Percentiles rank a stretch among this genome's conserved stretches.
These are phyloP conservation scores for Coenonympha arcania DNA, from an alignment of 2,888 invertebrate genomes.

Conservation along the genomic window DNA sequence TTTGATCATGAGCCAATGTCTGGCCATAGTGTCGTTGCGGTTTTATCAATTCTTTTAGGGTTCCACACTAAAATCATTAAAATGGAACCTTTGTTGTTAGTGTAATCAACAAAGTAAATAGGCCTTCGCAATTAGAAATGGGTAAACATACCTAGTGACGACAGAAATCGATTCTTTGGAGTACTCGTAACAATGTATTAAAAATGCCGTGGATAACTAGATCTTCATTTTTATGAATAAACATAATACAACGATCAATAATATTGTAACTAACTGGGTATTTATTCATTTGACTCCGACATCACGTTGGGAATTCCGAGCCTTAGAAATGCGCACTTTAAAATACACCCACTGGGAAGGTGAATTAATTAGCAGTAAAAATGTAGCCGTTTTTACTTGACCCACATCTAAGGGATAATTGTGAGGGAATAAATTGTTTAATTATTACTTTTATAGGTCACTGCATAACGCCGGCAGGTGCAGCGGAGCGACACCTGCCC, in stretches of 20 bases:
- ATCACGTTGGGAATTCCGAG: conserved; percentile 2
- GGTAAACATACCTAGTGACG: no score
- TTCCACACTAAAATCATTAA: no score
- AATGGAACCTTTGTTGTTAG: no score
- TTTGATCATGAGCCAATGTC: conserved; percentile 35
- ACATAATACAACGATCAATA: background rate
- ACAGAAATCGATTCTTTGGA: no score
- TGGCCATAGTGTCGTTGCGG: conserved; percentile 30
- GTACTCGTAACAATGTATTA: no score
- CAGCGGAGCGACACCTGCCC: conserved; percentile 55
- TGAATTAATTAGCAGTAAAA: conserved; percentile 31
- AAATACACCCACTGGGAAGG: conserved; percentile 12
- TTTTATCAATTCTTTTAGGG: conserved; percentile 26
- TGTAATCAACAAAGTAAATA: no score
- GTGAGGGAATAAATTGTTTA: conserved; percentile 63
- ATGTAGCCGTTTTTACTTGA: conserved; percentile 54
- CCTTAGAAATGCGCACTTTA: conserved; percentile 2
- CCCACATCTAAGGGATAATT: conserved; percentile 69
- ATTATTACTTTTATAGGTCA: conserved; percentile 73
- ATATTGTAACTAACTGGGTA: background rate
- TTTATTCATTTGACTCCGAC: background rate
- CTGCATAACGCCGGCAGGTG: conserved; percentile 65
- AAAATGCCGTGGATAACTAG: no score
- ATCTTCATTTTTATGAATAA: background rate
- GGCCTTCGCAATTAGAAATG: no score